Percentiles rank a stretch among this genome's conserved stretches.
Evolutionary conservation across 1,140 invertebrate species (phyloP).

Genomic region (Pseudomyrmex dendroicus): DNA sequence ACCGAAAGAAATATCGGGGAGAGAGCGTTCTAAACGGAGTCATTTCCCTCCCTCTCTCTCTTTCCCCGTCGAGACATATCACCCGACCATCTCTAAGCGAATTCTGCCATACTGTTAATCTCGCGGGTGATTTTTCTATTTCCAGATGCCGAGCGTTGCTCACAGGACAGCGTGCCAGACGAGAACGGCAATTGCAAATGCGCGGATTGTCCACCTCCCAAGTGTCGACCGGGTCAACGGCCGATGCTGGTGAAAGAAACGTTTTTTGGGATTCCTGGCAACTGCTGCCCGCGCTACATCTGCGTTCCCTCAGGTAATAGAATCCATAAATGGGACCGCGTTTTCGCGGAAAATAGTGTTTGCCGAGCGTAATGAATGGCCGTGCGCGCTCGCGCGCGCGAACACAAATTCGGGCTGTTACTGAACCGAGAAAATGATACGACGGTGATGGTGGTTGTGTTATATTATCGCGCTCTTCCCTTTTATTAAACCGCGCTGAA

Average conservation of each 20-base stretch:
- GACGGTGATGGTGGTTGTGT: not conserved
- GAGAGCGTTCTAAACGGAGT: slow-evolving; percentile 9
- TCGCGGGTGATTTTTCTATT: slow-evolving; percentile 57
- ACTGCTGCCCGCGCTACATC: slow-evolving; percentile 65
- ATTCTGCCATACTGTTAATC: slow-evolving; percentile 36
- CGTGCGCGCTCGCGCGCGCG: not conserved
- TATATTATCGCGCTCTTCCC: slow-evolving; percentile 22
- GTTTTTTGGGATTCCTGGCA: slow-evolving; percentile 62
- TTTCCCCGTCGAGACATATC: slow-evolving; percentile 28
- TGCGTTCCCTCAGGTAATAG: slow-evolving; percentile 69
- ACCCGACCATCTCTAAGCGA: slow-evolving; percentile 23
- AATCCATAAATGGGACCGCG: slow-evolving; percentile 22
- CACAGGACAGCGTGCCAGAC: slow-evolving; percentile 63
- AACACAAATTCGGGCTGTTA: slow-evolving; percentile 12
- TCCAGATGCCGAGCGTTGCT: slow-evolving; percentile 57
- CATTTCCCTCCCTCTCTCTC: not conserved
- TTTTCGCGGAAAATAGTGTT: slow-evolving; percentile 42
- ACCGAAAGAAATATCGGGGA: not conserved
- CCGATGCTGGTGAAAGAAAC: slow-evolving; percentile 35
- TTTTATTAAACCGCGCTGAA: slow-evolving; percentile 15
- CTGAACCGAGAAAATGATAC: slow-evolving; percentile 31
- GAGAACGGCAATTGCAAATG: slow-evolving; percentile 66
- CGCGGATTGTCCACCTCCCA: slow-evolving; percentile 49
- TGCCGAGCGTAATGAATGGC: slow-evolving; percentile 36
- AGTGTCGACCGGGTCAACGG: slow-evolving; percentile 58